These are phyloP conservation scores for Pseudopodoces humilis DNA, from an alignment of 2,113 vertebrate genomes.

Conservation along the genomic window DNA sequence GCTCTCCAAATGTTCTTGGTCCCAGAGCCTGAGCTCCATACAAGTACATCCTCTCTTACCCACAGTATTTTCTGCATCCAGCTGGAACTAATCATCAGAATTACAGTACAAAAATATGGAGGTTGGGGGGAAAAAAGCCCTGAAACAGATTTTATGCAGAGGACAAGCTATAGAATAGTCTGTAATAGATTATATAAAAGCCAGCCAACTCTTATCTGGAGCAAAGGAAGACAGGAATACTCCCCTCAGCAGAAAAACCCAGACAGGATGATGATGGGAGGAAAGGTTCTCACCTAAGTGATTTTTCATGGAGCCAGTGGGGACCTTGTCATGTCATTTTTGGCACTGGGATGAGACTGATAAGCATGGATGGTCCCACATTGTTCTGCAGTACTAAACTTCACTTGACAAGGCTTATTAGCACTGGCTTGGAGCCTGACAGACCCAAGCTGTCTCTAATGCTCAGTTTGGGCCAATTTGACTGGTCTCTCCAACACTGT, in stretches of 20 bases:
- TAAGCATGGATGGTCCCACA: not conserved
- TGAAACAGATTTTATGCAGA: not conserved
- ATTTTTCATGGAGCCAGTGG: not conserved
- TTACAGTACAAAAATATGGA: not conserved
- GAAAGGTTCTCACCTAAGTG: not conserved
- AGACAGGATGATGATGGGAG: not conserved
- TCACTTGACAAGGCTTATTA: constrained; percentile 14
- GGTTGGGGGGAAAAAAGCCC: rapidly evolving
- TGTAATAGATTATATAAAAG: not conserved
- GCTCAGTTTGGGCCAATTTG: not conserved
- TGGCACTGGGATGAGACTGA: not conserved
- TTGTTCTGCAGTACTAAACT: not conserved
- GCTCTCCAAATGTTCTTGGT: not conserved
- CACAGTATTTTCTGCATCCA: not conserved
- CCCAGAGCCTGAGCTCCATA: not conserved
- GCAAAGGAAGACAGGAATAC: not conserved
- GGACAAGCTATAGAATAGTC: not conserved
- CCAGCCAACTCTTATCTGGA: not conserved
- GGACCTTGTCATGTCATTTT: not conserved
- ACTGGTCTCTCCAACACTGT: not conserved
- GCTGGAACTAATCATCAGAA: constrained; percentile 45
- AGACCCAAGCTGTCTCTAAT: not conserved
- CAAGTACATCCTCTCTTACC: not conserved
- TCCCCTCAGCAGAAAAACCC: not conserved
- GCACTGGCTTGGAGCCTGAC: constrained; percentile 22